phyloP scores from a whole-genome alignment of 1,140 invertebrate genomes.

The Drosophila nebulosa region DNA sequence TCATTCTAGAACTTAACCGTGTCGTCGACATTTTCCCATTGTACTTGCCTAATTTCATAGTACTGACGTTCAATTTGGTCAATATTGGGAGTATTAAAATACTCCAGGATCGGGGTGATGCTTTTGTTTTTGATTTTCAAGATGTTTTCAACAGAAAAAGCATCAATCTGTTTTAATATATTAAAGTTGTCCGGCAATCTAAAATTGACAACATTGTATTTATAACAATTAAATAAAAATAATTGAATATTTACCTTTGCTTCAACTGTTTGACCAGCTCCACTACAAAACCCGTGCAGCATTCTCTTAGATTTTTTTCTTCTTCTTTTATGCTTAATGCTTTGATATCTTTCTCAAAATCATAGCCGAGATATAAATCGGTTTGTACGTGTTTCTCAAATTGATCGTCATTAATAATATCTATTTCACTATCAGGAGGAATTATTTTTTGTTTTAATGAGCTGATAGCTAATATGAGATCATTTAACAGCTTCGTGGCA shows the following conservation, averaged over 20 bases:
- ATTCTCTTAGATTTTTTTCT: background rate
- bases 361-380: no score
- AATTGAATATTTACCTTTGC: background rate
- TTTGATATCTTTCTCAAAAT: no score
- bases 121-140: background rate
- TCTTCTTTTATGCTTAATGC: no score
- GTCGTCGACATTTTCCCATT: background rate
- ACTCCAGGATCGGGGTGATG: background rate
- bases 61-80: background rate
- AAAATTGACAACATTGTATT: background rate
- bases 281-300: background rate
- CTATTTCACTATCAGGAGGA: background rate
- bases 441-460: background rate
- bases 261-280: background rate
- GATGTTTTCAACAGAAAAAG: background rate
- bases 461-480: no score
- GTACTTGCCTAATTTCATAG: background rate
- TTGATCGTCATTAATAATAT: background rate
- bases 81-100: no score
- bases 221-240: background rate
- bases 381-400: conserved; percentile 1
- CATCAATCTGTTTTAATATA: background rate
- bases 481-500: no score
- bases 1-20: no score
- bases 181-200: background rate